Evolutionary conservation across 1,140 invertebrate genomes (phyloP).

Genomic region (Vanessa tameamea): DNA sequence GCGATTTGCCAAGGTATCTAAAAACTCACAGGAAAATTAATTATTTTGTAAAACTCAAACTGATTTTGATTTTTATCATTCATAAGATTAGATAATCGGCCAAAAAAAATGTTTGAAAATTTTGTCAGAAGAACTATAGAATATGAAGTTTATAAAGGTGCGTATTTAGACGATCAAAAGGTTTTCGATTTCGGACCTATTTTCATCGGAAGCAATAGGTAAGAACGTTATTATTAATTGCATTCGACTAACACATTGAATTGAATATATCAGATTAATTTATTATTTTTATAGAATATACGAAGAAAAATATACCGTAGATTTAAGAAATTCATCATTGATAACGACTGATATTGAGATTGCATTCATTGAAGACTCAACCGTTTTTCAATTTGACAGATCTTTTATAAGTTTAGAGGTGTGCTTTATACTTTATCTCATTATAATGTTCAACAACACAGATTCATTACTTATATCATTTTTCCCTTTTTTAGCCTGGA

Average conservation of each 20-base stretch:
- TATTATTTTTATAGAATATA: constrained; percentile 56
- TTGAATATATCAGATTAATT: constrained; percentile 3
- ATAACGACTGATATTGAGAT: constrained; percentile 63
- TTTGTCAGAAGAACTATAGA: constrained; percentile 65
- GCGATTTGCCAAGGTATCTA: constrained; percentile 67
- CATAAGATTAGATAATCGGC: constrained; percentile 64
- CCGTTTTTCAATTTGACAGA: constrained; percentile 63
- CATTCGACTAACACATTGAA: neutral
- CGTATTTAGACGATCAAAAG: constrained; percentile 69
- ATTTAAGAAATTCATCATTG: constrained; percentile 67
- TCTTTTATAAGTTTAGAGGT: constrained; percentile 61
- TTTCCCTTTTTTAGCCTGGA: constrained; percentile 54
- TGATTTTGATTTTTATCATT: constrained; percentile 30
- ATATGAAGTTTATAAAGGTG: constrained; percentile 66
- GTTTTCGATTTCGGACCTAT: constrained; percentile 74
- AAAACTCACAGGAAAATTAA: neutral
- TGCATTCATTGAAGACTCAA: constrained; percentile 65
- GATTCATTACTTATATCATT: too few relatives aligned
- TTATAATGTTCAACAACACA: neutral
- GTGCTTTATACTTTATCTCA: constrained; percentile 21
- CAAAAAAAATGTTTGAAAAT: constrained; percentile 74
- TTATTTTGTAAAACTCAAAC: neutral
- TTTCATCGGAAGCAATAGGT: constrained; percentile 65
- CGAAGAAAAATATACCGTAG: constrained; percentile 67
- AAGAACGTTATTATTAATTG: constrained; percentile 16